These are phyloP conservation scores for Sicus ferrugineus DNA, from an alignment of 2,888 invertebrate genomes.

Conservation along the genomic window DNA sequence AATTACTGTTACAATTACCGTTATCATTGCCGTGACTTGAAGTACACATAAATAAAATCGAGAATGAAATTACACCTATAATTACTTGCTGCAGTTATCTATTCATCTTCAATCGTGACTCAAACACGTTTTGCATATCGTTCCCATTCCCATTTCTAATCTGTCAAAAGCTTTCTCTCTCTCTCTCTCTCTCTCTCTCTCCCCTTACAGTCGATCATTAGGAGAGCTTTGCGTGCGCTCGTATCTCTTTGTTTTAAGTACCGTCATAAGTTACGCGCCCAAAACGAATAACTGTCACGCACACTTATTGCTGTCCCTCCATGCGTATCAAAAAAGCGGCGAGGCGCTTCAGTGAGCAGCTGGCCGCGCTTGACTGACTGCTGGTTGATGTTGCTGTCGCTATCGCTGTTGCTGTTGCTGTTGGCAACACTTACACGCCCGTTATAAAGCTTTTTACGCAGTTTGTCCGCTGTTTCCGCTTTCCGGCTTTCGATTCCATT, in stretches of 20 bases:
- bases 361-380: too few species aligned
- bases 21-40: neutral
- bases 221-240: neutral
- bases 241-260: neutral
- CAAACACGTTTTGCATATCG: too few species aligned
- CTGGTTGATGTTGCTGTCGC: too few species aligned
- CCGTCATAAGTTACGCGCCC: conserved; percentile 18
- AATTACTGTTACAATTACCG: neutral
- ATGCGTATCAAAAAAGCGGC: neutral
- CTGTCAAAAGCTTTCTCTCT: too few species aligned
- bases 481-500: conserved; percentile 30
- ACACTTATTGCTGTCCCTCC: neutral
- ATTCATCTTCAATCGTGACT: too few species aligned
- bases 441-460: conserved; percentile 19
- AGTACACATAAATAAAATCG: too few species aligned
- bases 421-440: conserved; percentile 16
- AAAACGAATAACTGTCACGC: conserved; percentile 22
- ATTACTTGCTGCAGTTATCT: too few species aligned
- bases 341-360: neutral
- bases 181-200: conserved; percentile 9
- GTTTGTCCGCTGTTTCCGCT: conserved; percentile 28
- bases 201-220: neutral
- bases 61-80: too few species aligned
- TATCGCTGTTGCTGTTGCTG: too few species aligned
- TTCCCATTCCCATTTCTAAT: conserved; percentile 14